Evolutionary conservation across 1,140 invertebrate species (phyloP), one percentile per base, ranked within the genome.

Genomic region (Aphidius gifuensis): DNA sequence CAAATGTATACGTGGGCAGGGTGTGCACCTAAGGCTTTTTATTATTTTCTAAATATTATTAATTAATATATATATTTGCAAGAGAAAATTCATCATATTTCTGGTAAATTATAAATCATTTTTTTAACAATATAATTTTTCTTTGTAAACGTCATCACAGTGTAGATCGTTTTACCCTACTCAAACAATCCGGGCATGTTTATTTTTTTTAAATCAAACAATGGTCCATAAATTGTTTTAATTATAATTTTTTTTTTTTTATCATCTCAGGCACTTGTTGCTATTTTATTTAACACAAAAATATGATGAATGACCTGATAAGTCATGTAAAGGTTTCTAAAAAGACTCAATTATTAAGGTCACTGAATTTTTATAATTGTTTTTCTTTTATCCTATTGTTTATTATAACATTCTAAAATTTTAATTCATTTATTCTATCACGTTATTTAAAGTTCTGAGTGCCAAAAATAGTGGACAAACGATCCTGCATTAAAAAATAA

Each of bases 71-170:
- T 44, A 8, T 44, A 44, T 55, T 55, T 55, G 43, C n/a, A n/a
- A 55, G 53, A 42, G 21, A 43, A 46, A 44, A 60, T 55, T 51
- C 62, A 55, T 60, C 56, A 48, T 58, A 61, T 55, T 53, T 55
- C 54, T 32, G 50, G 23, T 32, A 32, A 32, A 32, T 42, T 38
- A 21, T 55, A 48, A 40, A 39, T 45, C 65, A 59, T 64, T 57
- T 73, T 66, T 62, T 71, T 66, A 73, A 70, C 69, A 58, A 69
- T 74, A 69, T 59, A 68, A 64, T 66, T 67, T 71, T 72, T 75
- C 71, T 75, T 74, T 73, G 71, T 74, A 74, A 75, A 75, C 71
- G 69, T 74, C 71, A 77, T 77, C 75, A 77, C 75, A 77, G 75
- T 75, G 69, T 74, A 77, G 74, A 73, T 71, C 62, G 70, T 64